These are phyloP conservation scores for Drosophila seclusa DNA, from an alignment of 2,888 invertebrate genomes.

Conservation along the genomic window DNA sequence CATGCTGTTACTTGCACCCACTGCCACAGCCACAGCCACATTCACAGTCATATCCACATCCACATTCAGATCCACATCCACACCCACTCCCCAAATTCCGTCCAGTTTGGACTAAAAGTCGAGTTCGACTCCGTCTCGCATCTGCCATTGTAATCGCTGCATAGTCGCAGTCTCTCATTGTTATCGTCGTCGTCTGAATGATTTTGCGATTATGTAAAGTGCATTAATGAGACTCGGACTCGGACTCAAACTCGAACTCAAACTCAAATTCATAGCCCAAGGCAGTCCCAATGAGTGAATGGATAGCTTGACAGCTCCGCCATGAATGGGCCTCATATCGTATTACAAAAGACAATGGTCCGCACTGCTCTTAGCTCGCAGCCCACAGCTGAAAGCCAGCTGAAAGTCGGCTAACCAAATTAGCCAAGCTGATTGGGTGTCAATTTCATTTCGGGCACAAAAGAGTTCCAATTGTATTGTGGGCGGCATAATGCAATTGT, in stretches of 20 bases:
- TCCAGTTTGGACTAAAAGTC: conserved; percentile 20
- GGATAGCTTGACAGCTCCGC: conserved; percentile 48
- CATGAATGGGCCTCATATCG: conserved; percentile 62
- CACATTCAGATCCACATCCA: conserved; percentile 1
- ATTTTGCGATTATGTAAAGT: conserved; percentile 80
- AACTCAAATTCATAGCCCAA: conserved; percentile 50
- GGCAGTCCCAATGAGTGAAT: conserved; percentile 64
- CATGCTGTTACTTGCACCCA: conserved; percentile 61
- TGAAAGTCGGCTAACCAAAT: conserved; percentile 56
- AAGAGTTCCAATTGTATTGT: conserved; percentile 16
- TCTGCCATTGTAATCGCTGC: conserved; percentile 46
- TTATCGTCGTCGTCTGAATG: conserved; percentile 69
- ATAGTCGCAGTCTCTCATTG: conserved; percentile 41
- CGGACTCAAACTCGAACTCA: conserved; percentile 20
- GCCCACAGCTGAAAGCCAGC: conserved; percentile 6
- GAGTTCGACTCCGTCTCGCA: conserved; percentile 13
- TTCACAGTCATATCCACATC: conserved; percentile 7
- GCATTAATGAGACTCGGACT: conserved; percentile 80
- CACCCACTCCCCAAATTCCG: conserved; percentile 17
- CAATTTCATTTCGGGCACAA: conserved; percentile 53
- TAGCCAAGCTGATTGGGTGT: conserved; percentile 54
- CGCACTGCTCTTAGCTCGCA: conserved; percentile 17
- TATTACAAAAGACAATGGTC: conserved; percentile 74
- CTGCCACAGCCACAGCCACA: conserved; percentile 20
- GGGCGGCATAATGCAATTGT: conserved; percentile 24